These are phyloP conservation scores for Trachops cirrhosus DNA, from an alignment of 2,797 vertebrate genomes.

Conservation along the genomic window DNA sequence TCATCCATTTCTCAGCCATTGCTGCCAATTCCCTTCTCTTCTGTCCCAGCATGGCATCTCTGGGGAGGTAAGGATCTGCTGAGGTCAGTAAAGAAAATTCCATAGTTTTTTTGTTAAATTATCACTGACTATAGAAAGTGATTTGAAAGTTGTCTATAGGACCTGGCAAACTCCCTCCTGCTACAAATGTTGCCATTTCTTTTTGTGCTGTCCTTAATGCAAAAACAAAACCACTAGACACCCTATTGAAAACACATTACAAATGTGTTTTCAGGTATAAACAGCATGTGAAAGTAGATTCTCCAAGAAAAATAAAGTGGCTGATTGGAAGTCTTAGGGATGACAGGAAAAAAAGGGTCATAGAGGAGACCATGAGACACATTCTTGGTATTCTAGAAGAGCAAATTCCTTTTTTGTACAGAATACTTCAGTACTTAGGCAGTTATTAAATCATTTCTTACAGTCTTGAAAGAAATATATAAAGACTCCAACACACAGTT, in stretches of 20 bases:
- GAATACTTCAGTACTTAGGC: slow-evolving; percentile 1
- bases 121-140: slow-evolving; percentile 39
- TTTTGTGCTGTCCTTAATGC: background rate
- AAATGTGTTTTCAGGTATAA: slow-evolving; percentile 18
- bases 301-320: slow-evolving; percentile 44
- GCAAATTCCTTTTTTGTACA: background rate
- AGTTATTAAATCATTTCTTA: slow-evolving; percentile 39
- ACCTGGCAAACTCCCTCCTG: background rate
- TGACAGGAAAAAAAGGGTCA: background rate
- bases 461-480: slow-evolving; percentile 47
- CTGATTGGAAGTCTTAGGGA: background rate
- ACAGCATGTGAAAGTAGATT: slow-evolving; percentile 25
- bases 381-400: slow-evolving; percentile 38
- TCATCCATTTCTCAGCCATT: slow-evolving; percentile 48
- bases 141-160: slow-evolving; percentile 40
- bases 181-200: slow-evolving; percentile 33
- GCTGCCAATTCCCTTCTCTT: slow-evolving; percentile 47
- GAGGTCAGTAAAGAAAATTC: slow-evolving; percentile 54
- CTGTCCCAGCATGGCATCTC: slow-evolving; percentile 35
- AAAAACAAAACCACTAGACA: background rate
- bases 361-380: background rate
- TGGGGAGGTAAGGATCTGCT: slow-evolving; percentile 37
- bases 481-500: background rate
- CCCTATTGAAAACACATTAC: background rate
- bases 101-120: slow-evolving; percentile 52